A percentile compares a stretch with the other conserved stretches of the same genome.
phyloP scores from a whole-genome alignment of 2,888 invertebrate genomes.

The Microctonus brassicae region DNA sequence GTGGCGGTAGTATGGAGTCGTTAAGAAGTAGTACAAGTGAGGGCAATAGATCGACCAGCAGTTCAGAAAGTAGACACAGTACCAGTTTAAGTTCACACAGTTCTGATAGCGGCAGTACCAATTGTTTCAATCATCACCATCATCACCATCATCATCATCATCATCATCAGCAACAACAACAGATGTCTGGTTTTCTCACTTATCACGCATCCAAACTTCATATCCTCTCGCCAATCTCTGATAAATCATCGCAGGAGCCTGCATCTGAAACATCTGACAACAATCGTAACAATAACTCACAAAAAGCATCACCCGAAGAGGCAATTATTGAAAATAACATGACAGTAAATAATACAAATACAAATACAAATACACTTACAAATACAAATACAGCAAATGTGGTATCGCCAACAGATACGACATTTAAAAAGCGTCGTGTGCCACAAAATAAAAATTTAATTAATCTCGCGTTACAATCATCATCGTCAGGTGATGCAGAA shows the following conservation, averaged over 20 bases:
- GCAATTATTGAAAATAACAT: constrained; percentile 67
- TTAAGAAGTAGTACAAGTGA: constrained; percentile 89
- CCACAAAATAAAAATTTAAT: constrained; percentile 84
- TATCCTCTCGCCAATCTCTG: constrained; percentile 90
- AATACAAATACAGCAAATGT: constrained; percentile 51
- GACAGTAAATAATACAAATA: constrained; percentile 41
- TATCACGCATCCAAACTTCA: constrained; percentile 84
- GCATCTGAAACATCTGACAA: constrained; percentile 87
- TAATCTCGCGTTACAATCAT: constrained; percentile 77
- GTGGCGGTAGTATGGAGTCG: constrained; percentile 90
- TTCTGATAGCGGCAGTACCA: constrained; percentile 82
- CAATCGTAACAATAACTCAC: constrained; percentile 83
- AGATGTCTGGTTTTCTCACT: constrained; percentile 77
- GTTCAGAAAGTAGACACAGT: constrained; percentile 86
- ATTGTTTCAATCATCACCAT: constrained; percentile 73
- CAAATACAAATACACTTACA: constrained; percentile 50
- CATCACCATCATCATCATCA: constrained; percentile 74
- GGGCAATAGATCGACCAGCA: constrained; percentile 87
- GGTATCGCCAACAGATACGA: constrained; percentile 61
- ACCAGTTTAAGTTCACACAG: constrained; percentile 89
- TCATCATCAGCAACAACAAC: constrained; percentile 68
- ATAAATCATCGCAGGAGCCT: constrained; percentile 90
- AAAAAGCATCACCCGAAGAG: constrained; percentile 83
- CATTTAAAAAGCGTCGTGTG: constrained; percentile 74
- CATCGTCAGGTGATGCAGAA: constrained; percentile 79